Evolutionary conservation across 2,888 invertebrate genomes (phyloP), one percentile per base, ranked within the genome.

Genomic region (Pristionchus japonicus): DNA sequence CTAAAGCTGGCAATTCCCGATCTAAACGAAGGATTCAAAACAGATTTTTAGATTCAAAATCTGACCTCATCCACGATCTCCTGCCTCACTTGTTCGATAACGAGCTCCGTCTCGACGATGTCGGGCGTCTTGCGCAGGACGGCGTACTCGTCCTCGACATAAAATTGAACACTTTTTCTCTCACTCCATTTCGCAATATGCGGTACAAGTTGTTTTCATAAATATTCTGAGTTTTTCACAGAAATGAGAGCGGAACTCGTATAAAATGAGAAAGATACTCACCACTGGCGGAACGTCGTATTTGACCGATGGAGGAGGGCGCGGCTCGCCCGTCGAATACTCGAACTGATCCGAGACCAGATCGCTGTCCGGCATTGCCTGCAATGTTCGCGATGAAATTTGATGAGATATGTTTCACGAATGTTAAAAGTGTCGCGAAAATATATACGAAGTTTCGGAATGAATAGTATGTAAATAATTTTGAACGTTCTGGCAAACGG

Each of bases 361-460:
- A 77, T 77, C 77, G 77, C 27, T 77, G 77, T 77, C 77, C n/a
- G 40, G 77, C 77, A 77, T 77, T n/a, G n/a, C n/a, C n/a, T n/a
- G n/a, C n/a, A n/a, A n/a, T n/a, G n/a, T n/a, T n/a, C n/a, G n/a
- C n/a, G n/a, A n/a, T n/a, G n/a, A n/a, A n/a, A n/a, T n/a, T n/a
- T n/a, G n/a, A n/a, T n/a, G n/a, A 70, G 52, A 11, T 57, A 20
- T 6, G 20, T 20, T 57, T 57, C 20, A 23, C n/a, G n/a, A n/a
- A n/a, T n/a, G n/a, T n/a, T n/a, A n/a, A n/a, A n/a, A n/a, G n/a
- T n/a, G n/a, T n/a, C n/a, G n/a, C n/a, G n/a, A n/a, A n/a, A n/a
- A n/a, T n/a, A n/a, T n/a, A n/a, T n/a, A n/a, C n/a, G n/a, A n/a
- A n/a, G n/a, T n/a, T n/a, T n/a, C n/a, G n/a, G n/a, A n/a, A n/a